Evolutionary conservation across 1,140 invertebrate genomes (phyloP).

Genomic region (Drosophila varians): DNA sequence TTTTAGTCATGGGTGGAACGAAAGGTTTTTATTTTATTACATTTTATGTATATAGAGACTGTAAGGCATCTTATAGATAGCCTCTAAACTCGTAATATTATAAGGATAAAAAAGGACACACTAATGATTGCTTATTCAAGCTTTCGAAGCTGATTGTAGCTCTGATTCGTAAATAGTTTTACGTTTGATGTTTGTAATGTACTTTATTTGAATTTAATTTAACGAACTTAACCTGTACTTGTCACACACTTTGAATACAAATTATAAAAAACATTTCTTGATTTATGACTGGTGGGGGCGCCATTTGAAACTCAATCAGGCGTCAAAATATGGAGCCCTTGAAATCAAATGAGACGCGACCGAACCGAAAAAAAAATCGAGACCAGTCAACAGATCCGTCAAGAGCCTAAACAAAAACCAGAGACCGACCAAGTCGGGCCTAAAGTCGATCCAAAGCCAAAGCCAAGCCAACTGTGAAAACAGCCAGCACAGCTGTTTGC

Average conservation of each 20-base stretch:
- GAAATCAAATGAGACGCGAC: conserved; percentile 65
- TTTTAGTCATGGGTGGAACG: conserved; percentile 2
- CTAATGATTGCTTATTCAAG: no score
- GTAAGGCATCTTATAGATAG: no score
- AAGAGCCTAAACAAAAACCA: no score
- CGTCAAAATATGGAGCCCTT: conserved; percentile 74
- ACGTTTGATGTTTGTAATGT: no score
- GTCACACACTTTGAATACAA: conserved; percentile 22
- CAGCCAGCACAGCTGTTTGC: conserved; percentile 51
- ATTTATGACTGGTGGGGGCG: conserved; percentile 31
- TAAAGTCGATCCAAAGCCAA: conserved; percentile 29
- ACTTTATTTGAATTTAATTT: background rate
- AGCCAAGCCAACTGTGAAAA: conserved; percentile 60
- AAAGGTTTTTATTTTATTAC: conserved; percentile 14
- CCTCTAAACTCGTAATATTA: no score
- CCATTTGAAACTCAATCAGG: conserved; percentile 77
- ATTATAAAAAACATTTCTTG: conserved; percentile 9
- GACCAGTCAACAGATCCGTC: conserved; percentile 41
- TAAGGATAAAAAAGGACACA: no score
- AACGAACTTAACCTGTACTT: conserved; percentile 16
- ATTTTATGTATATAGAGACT: no score
- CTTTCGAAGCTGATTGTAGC: no score
- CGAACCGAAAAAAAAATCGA: conserved; percentile 43
- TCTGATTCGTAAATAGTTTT: no score
- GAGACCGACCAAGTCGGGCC: conserved; percentile 17